Percentiles rank a stretch among this genome's conserved stretches.
phyloP scores from a whole-genome alignment of 2,797 vertebrate genomes.

The Melanotaenia pygmaea region DNA sequence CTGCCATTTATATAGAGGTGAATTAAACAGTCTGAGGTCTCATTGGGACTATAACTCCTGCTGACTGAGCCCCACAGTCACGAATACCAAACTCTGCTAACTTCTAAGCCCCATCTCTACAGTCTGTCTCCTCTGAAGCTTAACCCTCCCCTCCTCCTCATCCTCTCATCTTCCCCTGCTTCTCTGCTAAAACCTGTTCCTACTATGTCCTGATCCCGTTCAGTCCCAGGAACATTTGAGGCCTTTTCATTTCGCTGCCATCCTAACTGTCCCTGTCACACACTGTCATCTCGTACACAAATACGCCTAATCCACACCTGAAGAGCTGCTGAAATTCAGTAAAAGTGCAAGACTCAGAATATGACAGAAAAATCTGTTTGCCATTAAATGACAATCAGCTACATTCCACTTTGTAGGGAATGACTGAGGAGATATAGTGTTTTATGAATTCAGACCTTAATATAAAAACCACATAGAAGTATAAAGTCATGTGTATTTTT shows the following conservation, averaged over 20 bases:
- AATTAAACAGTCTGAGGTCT: conserved; percentile 53
- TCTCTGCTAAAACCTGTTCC: conserved; percentile 64
- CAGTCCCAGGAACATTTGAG: conserved; percentile 60
- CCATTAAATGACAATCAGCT: background rate
- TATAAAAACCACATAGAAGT: background rate
- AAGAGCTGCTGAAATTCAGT: background rate
- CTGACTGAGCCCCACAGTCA: conserved; percentile 68
- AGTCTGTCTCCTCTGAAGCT: conserved; percentile 60
- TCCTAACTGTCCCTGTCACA: conserved; percentile 46
- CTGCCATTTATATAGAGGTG: conserved; percentile 46
- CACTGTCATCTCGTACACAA: conserved; percentile 28
- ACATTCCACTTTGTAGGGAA: background rate
- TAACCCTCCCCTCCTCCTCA: conserved; percentile 42
- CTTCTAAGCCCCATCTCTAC: conserved; percentile 67
- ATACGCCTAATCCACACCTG: background rate
- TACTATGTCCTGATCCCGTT: conserved; percentile 68
- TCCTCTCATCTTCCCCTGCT: conserved; percentile 32
- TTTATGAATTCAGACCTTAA: background rate
- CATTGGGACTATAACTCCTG: conserved; percentile 61
- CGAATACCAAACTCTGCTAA: conserved; percentile 65
- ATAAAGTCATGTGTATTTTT: background rate
- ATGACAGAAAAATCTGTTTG: conserved; percentile 8
- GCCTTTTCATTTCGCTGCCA: conserved; percentile 36
- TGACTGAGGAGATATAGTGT: background rate
- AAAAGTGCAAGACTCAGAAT: conserved; percentile 2